Conservation (phyloP, 1,140 invertebrate genomes). For the Holcopasites calliopsidis region DNA sequence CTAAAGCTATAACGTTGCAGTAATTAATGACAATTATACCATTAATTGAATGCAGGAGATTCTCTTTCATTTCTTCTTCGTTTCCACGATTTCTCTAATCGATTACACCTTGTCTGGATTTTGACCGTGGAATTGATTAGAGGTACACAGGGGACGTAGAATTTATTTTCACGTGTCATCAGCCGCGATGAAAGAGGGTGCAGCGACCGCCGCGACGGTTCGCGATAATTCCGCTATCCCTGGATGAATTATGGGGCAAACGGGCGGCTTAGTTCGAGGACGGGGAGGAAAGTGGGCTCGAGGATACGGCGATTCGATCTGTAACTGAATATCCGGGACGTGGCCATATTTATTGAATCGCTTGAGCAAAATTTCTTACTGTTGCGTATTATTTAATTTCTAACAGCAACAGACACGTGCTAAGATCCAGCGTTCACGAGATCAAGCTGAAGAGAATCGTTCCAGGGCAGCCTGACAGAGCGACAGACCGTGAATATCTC, state of each 20-base stretch:
- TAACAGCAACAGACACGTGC: background rate
- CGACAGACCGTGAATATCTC: constrained; percentile 62
- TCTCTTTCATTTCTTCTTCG: too few relatives aligned
- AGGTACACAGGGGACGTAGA: constrained; percentile 29
- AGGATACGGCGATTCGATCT: background rate
- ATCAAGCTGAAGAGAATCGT: background rate
- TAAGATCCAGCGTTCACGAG: background rate
- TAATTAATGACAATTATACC: too few relatives aligned
- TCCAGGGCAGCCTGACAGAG: constrained; percentile 60
- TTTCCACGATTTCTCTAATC: too few relatives aligned
- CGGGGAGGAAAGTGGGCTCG: background rate
- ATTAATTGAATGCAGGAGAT: too few relatives aligned
- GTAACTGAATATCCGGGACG: background rate
- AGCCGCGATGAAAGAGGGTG: constrained; percentile 1
- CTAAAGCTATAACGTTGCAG: too few relatives aligned
- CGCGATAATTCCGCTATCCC: background rate
- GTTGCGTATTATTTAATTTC: too few relatives aligned
- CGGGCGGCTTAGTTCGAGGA: background rate
- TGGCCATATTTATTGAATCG: background rate
- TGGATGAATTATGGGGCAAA: background rate
- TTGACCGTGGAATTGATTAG: constrained; percentile 24
- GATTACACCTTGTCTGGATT: too few relatives aligned
- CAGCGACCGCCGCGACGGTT: background rate
- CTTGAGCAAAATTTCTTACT: too few relatives aligned
- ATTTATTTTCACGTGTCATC: constrained; percentile 51